Evolutionary conservation across 2,888 invertebrate genomes (phyloP), one percentile per base, ranked within the genome.

Genomic region (Crioceris asparagi): DNA sequence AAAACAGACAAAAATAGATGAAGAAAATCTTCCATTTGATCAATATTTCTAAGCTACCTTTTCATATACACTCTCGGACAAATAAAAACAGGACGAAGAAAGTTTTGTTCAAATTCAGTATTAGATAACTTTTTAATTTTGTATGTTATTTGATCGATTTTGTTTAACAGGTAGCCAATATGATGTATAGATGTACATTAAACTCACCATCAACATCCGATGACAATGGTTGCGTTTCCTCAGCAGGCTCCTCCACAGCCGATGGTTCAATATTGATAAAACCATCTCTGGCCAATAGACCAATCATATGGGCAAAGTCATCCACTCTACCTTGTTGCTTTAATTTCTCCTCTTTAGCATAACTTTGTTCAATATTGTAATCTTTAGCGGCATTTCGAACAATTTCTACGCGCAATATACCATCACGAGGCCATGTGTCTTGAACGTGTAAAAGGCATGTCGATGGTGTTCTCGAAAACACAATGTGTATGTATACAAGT

Each of bases 361-460:
- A 88, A 50, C 85, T 86, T 50, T 85, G 79, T 58, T 81, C 77
- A 55, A 88, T 76, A 46, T 75, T 77, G 57, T 88, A 88, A 61
- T 81, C 81, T 37, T 78, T 74, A 3, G 70, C 72, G 10, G 75
- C 74, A 59, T 79, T 79, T 47, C 77, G 68, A 36, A 83, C 65
- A 52, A 93, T 87, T 67, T 94, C 93, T 10, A 94, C 90, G 44
- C 93, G 70, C 12, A 98, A 69, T 48, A 98, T 90, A 3, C 97
- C 97, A 64, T 93, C 88, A 43, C 90, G 71, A 0, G 97, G 96
- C 97, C 97, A 98, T 8, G 82, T 77, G 48, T 83, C 76, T 57
- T 83, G 78, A 19, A 93, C 78, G 61, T 87, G 81, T 59, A 88
- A 81, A 51, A 98, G 71, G 62, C 98, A 98, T 52, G 90, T 90